Evolutionary conservation across 2,888 invertebrate species (phyloP), one percentile per base, ranked within the genome.

Genomic region (Elegia similella): DNA sequence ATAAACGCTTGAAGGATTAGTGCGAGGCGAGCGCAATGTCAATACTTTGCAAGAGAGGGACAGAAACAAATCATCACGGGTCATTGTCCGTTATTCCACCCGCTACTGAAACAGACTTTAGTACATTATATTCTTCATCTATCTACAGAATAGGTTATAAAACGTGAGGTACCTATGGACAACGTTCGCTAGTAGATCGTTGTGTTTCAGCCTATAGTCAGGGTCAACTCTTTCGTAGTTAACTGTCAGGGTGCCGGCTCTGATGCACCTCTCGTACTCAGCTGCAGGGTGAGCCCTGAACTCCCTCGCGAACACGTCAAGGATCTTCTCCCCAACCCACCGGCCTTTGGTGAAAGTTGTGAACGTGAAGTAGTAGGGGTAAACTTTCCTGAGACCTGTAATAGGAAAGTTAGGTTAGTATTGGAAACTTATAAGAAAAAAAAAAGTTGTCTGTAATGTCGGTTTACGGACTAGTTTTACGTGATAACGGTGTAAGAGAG

Each of bases 321-420:
- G 92, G 68, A 99, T 96, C 80, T 95, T 95, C 84, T 97, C 97
- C 3, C 98, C 98, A 2, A 98, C 97, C 98, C 98, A 99, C 72
- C 98, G 94, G 7, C 98, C 98, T 91, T 99, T 99, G 62, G 98
- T 98, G 91, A 97, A 98, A 42, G 98, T 98, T 62, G 97, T 97
- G 90, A 98, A 99, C 61, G 97, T 98, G 92, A 98, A 99, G 89
- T 97, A 97, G 92, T 99, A 99, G 0, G 99, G 99, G 84, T 98
- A 98, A 1, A 99, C 98, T 93, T 99, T 98, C 68, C 98, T 93
- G 69, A 98, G 93, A 70, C 98, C 98, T 97, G 93, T 17, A 76
- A 80, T 55, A 50, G 17, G 13, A 13, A 13, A 0, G 30, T 47
- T n/a, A 13, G 5, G 13, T 47, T 13, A 47, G 8, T 30, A 47